phyloP scores from a whole-genome alignment of 2,797 vertebrate genomes.

The Sebastes kiyomatsui region DNA sequence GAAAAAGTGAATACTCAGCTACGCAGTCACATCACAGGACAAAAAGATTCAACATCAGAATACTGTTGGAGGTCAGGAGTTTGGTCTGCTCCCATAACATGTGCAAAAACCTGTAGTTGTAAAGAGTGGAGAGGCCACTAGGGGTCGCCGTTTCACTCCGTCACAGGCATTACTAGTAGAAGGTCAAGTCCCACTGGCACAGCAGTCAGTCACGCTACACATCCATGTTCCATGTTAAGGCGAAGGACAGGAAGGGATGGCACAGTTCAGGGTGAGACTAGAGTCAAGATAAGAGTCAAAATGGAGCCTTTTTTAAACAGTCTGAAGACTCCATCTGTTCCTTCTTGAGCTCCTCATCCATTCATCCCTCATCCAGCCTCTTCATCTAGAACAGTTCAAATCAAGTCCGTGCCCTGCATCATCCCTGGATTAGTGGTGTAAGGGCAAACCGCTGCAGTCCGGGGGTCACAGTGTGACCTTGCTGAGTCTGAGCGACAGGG shows the following conservation, averaged over 20 bases:
- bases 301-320: conserved; percentile 12
- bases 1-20: conserved; percentile 45
- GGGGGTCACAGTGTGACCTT: conserved; percentile 87
- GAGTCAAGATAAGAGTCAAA: conserved; percentile 1
- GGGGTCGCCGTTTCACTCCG: conserved; percentile 56
- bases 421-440: conserved; percentile 25
- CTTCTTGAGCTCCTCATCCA: background rate
- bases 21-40: conserved; percentile 52
- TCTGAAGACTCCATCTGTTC: conserved; percentile 15
- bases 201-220: conserved; percentile 55
- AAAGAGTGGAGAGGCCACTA: conserved; percentile 51
- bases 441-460: conserved; percentile 3
- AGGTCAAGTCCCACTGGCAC: conserved; percentile 52
- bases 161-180: conserved; percentile 50
- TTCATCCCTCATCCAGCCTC: conserved; percentile 13
- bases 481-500: conserved; percentile 86
- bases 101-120: conserved; percentile 76
- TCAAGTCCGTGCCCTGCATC: background rate
- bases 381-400: background rate
- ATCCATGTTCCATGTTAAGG: conserved; percentile 36
- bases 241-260: background rate
- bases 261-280: conserved; percentile 29
- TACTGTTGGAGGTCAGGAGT: conserved; percentile 79
- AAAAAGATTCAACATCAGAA: conserved; percentile 60
- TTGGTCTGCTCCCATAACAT: conserved; percentile 57